Percentiles rank a stretch among this genome's conserved stretches.
Conservation (phyloP, 2,113 vertebrate genomes). For the Poeciliopsis occidentalis region DNA sequence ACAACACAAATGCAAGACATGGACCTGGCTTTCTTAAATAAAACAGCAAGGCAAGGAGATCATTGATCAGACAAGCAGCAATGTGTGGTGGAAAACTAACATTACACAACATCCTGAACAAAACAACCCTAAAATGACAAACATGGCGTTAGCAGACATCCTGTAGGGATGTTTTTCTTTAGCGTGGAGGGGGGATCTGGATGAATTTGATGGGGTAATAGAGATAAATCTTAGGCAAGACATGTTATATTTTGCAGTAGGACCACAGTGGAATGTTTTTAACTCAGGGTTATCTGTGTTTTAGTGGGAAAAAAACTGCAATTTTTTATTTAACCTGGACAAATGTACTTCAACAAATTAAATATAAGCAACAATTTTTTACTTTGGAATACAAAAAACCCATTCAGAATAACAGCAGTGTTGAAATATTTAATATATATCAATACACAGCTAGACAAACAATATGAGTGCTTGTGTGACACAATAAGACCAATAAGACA, state of each 20-base stretch:
- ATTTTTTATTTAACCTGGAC: not conserved
- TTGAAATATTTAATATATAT: not conserved
- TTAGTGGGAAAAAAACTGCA: too few species aligned
- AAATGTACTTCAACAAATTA: not conserved
- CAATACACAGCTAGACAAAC: not conserved
- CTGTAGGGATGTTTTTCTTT: not conserved
- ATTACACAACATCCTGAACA: too few species aligned
- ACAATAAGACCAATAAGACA: not conserved
- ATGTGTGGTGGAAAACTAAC: not conserved
- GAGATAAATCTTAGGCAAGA: not conserved
- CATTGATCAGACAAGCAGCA: not conserved
- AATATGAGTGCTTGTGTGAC: not conserved
- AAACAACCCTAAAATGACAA: too few species aligned
- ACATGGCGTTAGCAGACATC: too few species aligned
- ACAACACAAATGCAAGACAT: not conserved
- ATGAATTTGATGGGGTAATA: not conserved
- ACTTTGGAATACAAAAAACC: not conserved
- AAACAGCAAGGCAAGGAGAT: not conserved
- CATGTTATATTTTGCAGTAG: not conserved
- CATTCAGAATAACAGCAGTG: not conserved
- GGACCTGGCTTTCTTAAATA: not conserved
- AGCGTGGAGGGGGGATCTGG: not conserved
- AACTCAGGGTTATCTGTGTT: not conserved
- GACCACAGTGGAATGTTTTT: not conserved
- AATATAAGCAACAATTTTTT: not conserved